Conservation (phyloP, 2,113 vertebrate species). For the Sarotherodon lohbergeri region DNA sequence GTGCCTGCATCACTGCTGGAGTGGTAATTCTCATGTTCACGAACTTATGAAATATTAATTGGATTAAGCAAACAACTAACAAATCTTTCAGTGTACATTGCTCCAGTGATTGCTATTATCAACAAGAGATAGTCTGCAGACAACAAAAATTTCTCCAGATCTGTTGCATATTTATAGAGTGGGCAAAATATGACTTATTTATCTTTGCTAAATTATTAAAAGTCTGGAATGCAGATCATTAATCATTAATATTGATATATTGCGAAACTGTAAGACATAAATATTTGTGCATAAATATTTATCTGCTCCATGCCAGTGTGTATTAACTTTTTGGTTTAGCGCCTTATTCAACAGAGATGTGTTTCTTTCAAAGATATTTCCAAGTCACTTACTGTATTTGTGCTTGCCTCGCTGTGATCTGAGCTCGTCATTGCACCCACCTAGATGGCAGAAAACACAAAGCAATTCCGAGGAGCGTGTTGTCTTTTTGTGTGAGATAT, state of each 20-base stretch:
- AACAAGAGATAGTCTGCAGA: constrained; percentile 38
- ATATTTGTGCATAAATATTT: constrained; percentile 66
- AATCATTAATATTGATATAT: constrained; percentile 62
- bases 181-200: constrained; percentile 61
- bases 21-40: constrained; percentile 38
- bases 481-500: constrained; percentile 51
- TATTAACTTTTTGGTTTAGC: constrained; percentile 24
- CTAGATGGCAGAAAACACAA: constrained; percentile 39
- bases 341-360: constrained; percentile 20
- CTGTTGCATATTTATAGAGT: constrained; percentile 56
- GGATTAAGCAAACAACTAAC: constrained; percentile 48
- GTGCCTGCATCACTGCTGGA: not conserved
- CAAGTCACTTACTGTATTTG: constrained; percentile 60
- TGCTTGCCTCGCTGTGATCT: constrained; percentile 36
- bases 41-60: constrained; percentile 52
- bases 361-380: constrained; percentile 47
- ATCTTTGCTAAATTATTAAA: constrained; percentile 65
- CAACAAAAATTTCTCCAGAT: constrained; percentile 27
- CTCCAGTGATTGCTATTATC: constrained; percentile 43
- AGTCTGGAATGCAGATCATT: constrained; percentile 50
- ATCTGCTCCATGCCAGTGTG: constrained; percentile 37
- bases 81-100: constrained; percentile 35
- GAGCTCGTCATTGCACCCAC: constrained; percentile 27
- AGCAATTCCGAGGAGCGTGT: constrained; percentile 24
- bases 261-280: constrained; percentile 64